Conservation (phyloP, 2,113 vertebrate genomes). For the Mystacornis crossleyi region DNA sequence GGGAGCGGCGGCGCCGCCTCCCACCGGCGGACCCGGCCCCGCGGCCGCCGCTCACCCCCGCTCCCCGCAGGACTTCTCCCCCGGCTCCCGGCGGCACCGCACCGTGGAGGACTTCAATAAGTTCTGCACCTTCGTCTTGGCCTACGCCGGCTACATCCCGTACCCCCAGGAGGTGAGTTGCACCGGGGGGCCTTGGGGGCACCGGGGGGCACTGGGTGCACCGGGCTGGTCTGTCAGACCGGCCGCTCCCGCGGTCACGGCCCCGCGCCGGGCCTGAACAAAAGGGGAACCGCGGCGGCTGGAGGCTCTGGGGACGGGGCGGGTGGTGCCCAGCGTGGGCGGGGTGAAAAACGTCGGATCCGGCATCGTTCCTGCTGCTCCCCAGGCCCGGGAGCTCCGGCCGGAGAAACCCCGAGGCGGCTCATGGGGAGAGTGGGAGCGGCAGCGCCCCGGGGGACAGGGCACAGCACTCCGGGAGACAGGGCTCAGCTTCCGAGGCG, state of each 20-base stretch:
- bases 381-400: background rate
- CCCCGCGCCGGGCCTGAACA: background rate
- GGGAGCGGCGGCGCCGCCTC: too few relatives aligned
- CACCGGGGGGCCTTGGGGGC: background rate
- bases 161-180: slow-evolving; percentile 89
- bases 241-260: background rate
- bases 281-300: background rate
- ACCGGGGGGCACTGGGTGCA: background rate
- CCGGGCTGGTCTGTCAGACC: background rate
- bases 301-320: background rate
- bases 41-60: background rate
- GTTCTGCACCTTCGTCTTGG: slow-evolving; percentile 96
- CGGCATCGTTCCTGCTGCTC: background rate
- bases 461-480: background rate
- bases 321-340: background rate
- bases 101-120: slow-evolving; percentile 97
- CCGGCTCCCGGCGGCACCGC: slow-evolving; percentile 82
- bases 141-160: slow-evolving; percentile 95
- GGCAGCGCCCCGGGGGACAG: too few relatives aligned
- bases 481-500: background rate
- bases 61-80: slow-evolving; percentile 82
- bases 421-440: background rate
- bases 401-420: background rate
- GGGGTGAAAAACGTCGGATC: background rate
- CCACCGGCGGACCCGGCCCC: too few relatives aligned